Conservation (phyloP, 2,888 invertebrate genomes). For the Phymatocera aterrima region DNA sequence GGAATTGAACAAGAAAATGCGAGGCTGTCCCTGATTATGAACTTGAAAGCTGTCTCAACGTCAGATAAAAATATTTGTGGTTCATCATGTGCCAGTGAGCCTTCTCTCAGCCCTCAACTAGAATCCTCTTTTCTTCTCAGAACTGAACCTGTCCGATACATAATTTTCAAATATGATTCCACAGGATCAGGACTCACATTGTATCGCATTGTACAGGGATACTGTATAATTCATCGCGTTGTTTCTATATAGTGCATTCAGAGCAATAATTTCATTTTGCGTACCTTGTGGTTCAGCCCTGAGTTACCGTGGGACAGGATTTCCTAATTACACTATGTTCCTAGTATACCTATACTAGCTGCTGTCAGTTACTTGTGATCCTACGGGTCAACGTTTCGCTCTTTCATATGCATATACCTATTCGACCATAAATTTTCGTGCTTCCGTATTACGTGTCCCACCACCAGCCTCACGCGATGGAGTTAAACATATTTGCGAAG, state of each 20-base stretch:
- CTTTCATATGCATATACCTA: slow-evolving; percentile 24
- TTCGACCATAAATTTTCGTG: slow-evolving; percentile 7
- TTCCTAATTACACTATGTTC: slow-evolving; percentile 34
- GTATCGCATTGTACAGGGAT: not conserved
- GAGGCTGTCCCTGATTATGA: not conserved
- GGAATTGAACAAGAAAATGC: not conserved
- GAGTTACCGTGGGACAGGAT: slow-evolving; percentile 31
- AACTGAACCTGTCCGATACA: not conserved
- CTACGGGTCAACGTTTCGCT: slow-evolving; percentile 18
- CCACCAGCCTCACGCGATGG: not conserved
- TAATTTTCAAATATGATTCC: not conserved
- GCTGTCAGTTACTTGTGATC: slow-evolving; percentile 36
- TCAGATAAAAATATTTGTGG: not conserved
- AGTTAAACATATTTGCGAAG: not conserved
- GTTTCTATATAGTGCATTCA: no score
- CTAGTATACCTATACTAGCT: slow-evolving; percentile 17
- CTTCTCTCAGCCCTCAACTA: not conserved
- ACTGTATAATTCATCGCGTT: no score
- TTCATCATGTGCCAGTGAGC: not conserved
- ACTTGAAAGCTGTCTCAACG: not conserved
- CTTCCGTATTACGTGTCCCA: slow-evolving; percentile 6
- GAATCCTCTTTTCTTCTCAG: slow-evolving; percentile 10
- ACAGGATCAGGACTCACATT: not conserved
- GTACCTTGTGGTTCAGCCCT: slow-evolving; percentile 1
- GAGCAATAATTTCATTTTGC: not conserved